Evolutionary conservation across 2,888 invertebrate genomes (phyloP), one percentile per base, ranked within the genome.

Genomic region (Temnothorax unifasciatus): DNA sequence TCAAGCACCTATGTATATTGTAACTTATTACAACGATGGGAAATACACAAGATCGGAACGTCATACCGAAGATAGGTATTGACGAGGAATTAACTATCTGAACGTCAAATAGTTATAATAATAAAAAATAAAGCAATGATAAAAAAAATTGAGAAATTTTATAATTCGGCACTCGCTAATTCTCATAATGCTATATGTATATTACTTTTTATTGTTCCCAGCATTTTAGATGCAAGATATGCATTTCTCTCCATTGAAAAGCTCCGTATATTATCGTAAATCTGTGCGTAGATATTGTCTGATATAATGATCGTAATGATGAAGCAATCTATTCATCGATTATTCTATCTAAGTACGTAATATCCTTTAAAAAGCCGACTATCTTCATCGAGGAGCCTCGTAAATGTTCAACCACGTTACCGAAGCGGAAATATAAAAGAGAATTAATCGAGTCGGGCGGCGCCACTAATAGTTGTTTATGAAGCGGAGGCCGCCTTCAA

Each of bases 381-480:
- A 18, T 54, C 41, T 54, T 66, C 38, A 76, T 15, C 44, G 38
- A 59, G 47, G 18, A 47, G 59, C n/a, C 47, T 81, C 74, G 73
- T 81, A 81, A 73, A 81, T 73, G 74, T 73, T 81, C 71, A 69
- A 38, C 44, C 76, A 66, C 13, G 77, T 69, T 54, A 69, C 54
- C 75, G 69, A 57, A 29, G 54, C 77, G 74, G 74, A 81, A 73
- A 73, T 81, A 81, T 81, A 81, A 81, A 73, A 59, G 59, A 59
- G 47, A 81, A 81, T 81, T 81, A 59, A 81, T 81, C 79, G 59
- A 79, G 38, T 73, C 59, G 74, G 47, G 59, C 57, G 29, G 69
- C 47, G 38, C 59, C 79, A 38, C 59, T 81, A 81, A 81, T 81
- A 81, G 79, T 81, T 73, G 74, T 81, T 81, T 81, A 81, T 81